Evolutionary conservation across 2,888 invertebrate genomes (phyloP), one percentile per base, ranked within the genome.

Genomic region (Plusia festucae): DNA sequence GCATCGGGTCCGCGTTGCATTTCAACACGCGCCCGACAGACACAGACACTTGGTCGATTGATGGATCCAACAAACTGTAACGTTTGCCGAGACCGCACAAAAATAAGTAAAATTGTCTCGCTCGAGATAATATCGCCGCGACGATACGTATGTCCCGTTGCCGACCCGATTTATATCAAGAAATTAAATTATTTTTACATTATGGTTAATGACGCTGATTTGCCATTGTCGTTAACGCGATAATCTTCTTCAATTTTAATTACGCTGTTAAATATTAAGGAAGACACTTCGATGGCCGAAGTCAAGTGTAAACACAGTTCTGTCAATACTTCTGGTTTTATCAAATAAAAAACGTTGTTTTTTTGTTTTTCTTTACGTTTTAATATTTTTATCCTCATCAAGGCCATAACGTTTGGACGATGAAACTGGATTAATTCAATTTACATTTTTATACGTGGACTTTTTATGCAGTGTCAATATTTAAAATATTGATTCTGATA

Each of bases 1-100:
- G 70, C 78, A 93, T 93, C 91, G 67, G 77, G 73, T 72, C 71
- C 70, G 73, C 76, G 77, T 78, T 82, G 80, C 86, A 83, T 89
- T 88, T 90, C 85, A 86, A 89, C 88, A 88, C 85, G 78, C 75
- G 73, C 67, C 61, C 68, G 65, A 73, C 78, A 52, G 66, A 66
- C 63, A 51, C 53, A 44, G 73, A 74, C 81, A 73, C 60, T 72
- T 73, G 67, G 69, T 73, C 79, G 84, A 88, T 86, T 85, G 85
- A 89, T 85, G 87, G 76, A 85, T 85, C 61, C 76, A 78, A 79
- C 68, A 80, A 78, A 85, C 64, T 70, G 68, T 59, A 68, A 74
- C 67, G 65, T 76, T 73, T 75, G 68, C 65, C 60, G 68, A 84
- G 78, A 80, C 85, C 85, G 85, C 82, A 78, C 76, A 76, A 85